phyloP scores from a whole-genome alignment of 2,113 vertebrate species.

The Muntiacus muntjak region DNA sequence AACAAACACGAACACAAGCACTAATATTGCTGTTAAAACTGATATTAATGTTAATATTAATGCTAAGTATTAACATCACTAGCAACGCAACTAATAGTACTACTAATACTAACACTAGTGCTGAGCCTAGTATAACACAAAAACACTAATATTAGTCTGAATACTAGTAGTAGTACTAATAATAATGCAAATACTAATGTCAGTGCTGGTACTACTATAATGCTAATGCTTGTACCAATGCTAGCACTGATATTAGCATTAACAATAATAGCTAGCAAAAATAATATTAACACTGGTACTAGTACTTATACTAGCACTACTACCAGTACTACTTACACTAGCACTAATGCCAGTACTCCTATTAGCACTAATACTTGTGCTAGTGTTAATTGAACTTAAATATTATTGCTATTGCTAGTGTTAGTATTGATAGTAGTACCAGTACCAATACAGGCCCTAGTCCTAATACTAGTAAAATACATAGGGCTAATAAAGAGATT shows the following conservation, averaged over 20 bases:
- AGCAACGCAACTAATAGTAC: neutral
- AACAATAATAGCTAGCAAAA: neutral
- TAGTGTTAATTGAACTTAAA: neutral
- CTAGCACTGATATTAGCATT: neutral
- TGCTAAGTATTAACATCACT: neutral
- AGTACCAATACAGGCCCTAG: neutral
- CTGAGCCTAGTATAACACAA: neutral
- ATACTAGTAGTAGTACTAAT: neutral
- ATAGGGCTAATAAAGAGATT: neutral
- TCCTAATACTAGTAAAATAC: neutral
- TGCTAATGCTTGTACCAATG: neutral
- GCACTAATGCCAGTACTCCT: neutral
- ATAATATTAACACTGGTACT: neutral
- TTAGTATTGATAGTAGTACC: neutral
- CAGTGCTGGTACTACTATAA: neutral
- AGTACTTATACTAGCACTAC: neutral
- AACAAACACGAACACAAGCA: neutral
- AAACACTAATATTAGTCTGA: neutral
- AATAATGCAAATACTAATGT: neutral
- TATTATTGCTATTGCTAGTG: neutral
- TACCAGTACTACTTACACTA: neutral
- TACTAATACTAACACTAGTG: neutral
- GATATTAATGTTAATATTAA: neutral
- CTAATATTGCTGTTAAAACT: neutral
- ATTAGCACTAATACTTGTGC: neutral